A percentile compares a stretch with the other conserved stretches of the same genome.
Evolutionary conservation across 2,113 vertebrate genomes (phyloP).

Genomic region (Passer montanus): DNA sequence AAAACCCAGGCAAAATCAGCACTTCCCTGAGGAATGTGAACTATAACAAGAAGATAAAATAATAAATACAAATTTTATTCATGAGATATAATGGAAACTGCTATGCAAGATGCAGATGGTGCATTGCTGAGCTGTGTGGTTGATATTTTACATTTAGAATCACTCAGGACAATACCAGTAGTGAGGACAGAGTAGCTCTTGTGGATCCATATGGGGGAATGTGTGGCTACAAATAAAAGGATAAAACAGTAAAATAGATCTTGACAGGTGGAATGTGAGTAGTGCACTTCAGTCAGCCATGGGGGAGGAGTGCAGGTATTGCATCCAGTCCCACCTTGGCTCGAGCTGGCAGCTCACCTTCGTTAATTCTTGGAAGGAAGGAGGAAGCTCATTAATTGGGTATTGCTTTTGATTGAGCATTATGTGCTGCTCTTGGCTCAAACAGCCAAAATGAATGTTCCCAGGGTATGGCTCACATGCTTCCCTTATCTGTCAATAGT

Average conservation of each 20-base stretch:
- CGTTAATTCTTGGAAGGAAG: not conserved
- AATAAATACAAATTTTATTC: not conserved
- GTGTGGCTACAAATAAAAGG: not conserved
- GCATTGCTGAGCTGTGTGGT: not conserved
- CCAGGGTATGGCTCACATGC: not conserved
- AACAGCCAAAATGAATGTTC: not conserved
- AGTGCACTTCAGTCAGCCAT: not conserved
- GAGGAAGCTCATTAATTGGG: not conserved
- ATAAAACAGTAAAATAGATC: not conserved
- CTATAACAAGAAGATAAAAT: not conserved
- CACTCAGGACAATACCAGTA: not conserved
- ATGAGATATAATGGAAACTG: not conserved
- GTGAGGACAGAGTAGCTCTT: not conserved
- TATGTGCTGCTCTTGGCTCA: not conserved
- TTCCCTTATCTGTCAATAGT: not conserved
- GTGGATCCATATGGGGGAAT: fast-evolving
- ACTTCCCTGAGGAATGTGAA: not conserved
- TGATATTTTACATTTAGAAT: not conserved
- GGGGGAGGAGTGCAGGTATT: not conserved
- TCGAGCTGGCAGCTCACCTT: not conserved
- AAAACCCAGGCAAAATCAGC: not conserved
- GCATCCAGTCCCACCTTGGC: not conserved
- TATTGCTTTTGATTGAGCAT: not conserved
- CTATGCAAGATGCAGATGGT: not conserved
- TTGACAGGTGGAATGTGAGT: not conserved